phyloP scores from a whole-genome alignment of 2,113 vertebrate species.

The Glaucidium brasilianum region DNA sequence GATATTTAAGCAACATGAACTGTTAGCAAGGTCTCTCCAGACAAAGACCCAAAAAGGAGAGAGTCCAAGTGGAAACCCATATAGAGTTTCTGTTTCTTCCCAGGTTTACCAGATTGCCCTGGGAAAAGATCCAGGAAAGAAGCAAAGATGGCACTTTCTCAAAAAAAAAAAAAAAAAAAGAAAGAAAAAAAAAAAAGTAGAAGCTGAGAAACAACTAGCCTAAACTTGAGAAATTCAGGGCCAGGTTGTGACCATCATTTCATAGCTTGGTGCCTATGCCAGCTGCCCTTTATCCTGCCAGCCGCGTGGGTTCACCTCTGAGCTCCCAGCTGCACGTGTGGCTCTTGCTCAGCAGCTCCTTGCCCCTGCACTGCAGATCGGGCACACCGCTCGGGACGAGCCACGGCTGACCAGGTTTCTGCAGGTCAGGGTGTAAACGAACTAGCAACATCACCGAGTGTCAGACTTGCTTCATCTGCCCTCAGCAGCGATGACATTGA shows the following conservation, averaged over 20 bases:
- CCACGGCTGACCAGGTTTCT: neutral
- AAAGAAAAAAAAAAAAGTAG: neutral
- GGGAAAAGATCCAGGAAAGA: neutral
- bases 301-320: accelerated
- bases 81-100: neutral
- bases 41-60: neutral
- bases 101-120: neutral
- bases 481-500: neutral
- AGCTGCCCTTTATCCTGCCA: neutral
- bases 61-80: accelerated
- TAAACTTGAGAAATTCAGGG: neutral
- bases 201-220: neutral
- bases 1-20: neutral
- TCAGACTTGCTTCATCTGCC: neutral
- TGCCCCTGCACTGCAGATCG: neutral
- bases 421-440: accelerated
- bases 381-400: neutral
- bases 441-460: no score
- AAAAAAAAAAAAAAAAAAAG: neutral
- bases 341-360: neutral
- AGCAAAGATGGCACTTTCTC: accelerated
- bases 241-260: neutral
- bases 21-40: neutral
- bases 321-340: accelerated
- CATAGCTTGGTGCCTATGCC: neutral